phyloP scores from a whole-genome alignment of 2,888 invertebrate species.

The Cephus nigrinus region DNA sequence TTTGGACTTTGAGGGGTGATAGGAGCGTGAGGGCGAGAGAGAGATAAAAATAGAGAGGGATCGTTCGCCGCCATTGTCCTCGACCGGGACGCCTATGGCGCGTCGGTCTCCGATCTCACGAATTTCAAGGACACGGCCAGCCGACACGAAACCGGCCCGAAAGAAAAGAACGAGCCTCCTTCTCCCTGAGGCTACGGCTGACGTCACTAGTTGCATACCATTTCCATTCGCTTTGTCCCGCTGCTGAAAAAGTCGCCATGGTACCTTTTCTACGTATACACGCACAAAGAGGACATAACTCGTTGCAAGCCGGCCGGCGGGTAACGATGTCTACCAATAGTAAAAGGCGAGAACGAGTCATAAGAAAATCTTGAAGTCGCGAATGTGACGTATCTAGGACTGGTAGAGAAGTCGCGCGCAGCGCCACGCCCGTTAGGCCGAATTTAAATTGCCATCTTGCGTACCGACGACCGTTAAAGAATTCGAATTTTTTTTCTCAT shows the following conservation, averaged over 20 bases:
- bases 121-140: conserved; percentile 63
- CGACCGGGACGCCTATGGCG: conserved; percentile 23
- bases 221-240: conserved; percentile 40
- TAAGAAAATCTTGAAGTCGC: conserved; percentile 16
- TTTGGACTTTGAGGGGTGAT: conserved; percentile 24
- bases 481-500: not conserved
- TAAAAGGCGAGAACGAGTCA: not conserved
- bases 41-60: not conserved
- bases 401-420: conserved; percentile 22
- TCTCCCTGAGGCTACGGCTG: conserved; percentile 18
- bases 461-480: not conserved
- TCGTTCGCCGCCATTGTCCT: not conserved
- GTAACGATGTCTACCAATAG: not conserved
- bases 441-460: conserved; percentile 28
- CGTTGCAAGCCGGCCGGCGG: not conserved
- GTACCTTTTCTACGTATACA: not conserved
- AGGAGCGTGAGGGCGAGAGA: not conserved
- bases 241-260: not conserved
- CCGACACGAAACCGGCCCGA: conserved; percentile 48
- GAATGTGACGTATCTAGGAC: conserved; percentile 28
- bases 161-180: conserved; percentile 12
- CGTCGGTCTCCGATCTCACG: conserved; percentile 59
- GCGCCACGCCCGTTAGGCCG: conserved; percentile 33
- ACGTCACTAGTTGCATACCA: conserved; percentile 44
- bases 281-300: not conserved